Evolutionary conservation across 2,113 vertebrate genomes (phyloP).

Genomic region (Bos taurus): DNA sequence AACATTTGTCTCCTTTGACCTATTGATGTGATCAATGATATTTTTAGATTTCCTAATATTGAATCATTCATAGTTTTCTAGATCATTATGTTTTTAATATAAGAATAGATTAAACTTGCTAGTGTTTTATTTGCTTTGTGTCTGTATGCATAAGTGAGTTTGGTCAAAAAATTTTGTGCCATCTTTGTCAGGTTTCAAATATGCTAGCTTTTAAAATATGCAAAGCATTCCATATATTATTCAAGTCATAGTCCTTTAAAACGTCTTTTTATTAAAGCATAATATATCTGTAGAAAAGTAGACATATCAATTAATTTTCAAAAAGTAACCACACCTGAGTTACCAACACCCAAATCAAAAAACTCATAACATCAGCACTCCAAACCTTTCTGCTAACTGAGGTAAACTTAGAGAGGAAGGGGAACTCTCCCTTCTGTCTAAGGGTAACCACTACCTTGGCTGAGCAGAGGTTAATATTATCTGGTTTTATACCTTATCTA

Average conservation of each 20-base stretch:
- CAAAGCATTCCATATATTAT: not conserved
- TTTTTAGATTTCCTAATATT: slow-evolving; percentile 54
- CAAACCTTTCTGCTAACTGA: not conserved
- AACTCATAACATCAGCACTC: not conserved
- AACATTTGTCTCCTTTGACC: slow-evolving; percentile 38
- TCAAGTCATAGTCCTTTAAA: not conserved
- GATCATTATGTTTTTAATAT: slow-evolving; percentile 21
- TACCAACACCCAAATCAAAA: not conserved
- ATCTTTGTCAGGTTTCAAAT: not conserved
- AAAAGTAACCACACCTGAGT: not conserved
- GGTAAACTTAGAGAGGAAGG: not conserved
- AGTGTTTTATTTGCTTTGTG: slow-evolving; percentile 34
- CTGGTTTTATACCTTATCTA: not conserved
- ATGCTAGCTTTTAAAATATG: not conserved
- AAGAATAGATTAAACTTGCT: slow-evolving; percentile 42
- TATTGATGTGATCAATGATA: slow-evolving; percentile 36
- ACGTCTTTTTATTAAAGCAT: not conserved
- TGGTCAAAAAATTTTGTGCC: not conserved
- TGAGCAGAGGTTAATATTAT: not conserved
- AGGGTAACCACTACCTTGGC: not conserved
- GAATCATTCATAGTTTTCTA: slow-evolving; percentile 42
- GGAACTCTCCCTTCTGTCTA: not conserved
- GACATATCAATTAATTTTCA: not conserved
- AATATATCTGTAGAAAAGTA: not conserved
- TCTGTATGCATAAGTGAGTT: slow-evolving; percentile 14